Percentiles rank a stretch among this genome's conserved stretches.
Evolutionary conservation across 2,113 vertebrate species (phyloP).

Genomic region (Irena cyanogastra): DNA sequence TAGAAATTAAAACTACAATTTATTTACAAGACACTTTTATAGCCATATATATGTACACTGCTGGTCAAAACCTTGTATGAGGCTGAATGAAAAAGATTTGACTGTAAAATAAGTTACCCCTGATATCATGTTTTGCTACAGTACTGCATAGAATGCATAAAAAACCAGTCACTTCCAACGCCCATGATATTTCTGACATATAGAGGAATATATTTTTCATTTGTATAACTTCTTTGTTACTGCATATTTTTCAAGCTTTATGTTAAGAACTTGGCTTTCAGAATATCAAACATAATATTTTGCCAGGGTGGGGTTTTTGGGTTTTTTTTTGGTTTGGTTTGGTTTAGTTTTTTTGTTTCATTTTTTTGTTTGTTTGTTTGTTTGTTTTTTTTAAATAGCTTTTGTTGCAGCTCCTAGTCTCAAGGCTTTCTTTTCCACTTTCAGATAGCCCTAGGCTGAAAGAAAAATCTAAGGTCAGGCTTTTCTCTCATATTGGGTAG

Average conservation of each 20-base stretch:
- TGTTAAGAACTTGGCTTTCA: background rate
- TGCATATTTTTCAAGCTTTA: background rate
- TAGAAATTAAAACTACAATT: slow-evolving; percentile 64
- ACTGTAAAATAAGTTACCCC: slow-evolving; percentile 36
- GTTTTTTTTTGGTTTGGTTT: background rate
- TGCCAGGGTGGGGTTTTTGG: background rate
- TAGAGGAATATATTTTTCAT: background rate
- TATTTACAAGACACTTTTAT: slow-evolving; percentile 62
- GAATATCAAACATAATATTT: background rate
- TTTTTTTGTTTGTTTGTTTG: background rate
- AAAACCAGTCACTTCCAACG: background rate
- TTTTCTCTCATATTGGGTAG: background rate
- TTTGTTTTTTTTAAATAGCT: background rate
- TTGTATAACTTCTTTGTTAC: background rate
- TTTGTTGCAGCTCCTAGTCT: background rate
- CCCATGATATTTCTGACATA: background rate
- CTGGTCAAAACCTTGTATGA: slow-evolving; percentile 42
- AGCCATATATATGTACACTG: background rate
- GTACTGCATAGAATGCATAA: background rate
- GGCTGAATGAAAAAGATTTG: slow-evolving; percentile 17
- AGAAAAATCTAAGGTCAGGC: background rate
- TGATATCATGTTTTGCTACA: background rate
- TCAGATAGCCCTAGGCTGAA: background rate
- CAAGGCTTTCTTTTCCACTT: background rate
- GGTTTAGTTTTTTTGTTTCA: background rate